Conservation (phyloP, 92 coral and sea anemone genomes). For the Siderastrea siderea region DNA sequence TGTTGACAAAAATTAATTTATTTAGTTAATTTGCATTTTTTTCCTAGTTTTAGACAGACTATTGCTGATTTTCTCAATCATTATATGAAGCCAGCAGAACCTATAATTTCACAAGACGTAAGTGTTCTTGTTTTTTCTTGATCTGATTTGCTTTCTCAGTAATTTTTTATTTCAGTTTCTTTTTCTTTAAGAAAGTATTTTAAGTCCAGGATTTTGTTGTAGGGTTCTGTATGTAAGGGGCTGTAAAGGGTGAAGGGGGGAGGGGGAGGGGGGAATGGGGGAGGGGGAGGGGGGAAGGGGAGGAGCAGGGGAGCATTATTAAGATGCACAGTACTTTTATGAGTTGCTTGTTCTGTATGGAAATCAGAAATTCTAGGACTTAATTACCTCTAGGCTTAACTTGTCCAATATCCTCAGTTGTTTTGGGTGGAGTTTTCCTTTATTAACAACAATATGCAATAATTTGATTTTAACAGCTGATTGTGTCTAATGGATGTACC, state of each 20-base stretch:
- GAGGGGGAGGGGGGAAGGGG: too few relatives aligned
- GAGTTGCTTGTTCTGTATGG: background rate
- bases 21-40: background rate
- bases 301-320: background rate
- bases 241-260: too few relatives aligned
- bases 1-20: background rate
- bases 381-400: background rate
- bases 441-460: too few relatives aligned
- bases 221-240: too few relatives aligned
- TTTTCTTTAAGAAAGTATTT: too few relatives aligned
- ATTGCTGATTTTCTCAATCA: conserved; percentile 83
- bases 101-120: conserved; percentile 80
- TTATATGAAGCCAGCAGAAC: conserved; percentile 88
- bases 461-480: conserved; percentile 48
- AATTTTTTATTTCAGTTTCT: background rate
- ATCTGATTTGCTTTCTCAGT: too few relatives aligned
- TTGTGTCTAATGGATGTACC: conserved; percentile 78
- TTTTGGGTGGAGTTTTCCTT: too few relatives aligned
- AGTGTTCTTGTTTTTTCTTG: conserved; percentile 8
- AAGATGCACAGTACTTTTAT: background rate
- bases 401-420: too few relatives aligned
- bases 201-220: too few relatives aligned
- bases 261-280: too few relatives aligned
- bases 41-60: conserved; percentile 75
- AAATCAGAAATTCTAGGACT: background rate